Evolutionary conservation across 2,888 invertebrate genomes (phyloP).

Genomic region (Leucophora obtusa): DNA sequence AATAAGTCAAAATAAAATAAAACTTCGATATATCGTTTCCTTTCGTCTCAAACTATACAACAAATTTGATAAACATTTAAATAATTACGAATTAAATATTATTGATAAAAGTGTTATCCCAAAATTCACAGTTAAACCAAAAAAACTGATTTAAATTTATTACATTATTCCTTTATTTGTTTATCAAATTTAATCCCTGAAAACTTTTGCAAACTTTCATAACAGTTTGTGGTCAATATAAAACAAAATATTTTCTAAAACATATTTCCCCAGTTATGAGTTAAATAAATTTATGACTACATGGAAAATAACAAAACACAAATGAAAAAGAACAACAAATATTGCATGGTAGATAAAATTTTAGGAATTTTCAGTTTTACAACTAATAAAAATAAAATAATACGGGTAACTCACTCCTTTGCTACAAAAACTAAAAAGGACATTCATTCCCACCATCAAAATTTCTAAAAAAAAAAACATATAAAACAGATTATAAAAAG

Average conservation of each 20-base stretch:
- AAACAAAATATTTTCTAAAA: conserved; percentile 39
- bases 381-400: conserved; percentile 49
- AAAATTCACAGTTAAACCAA: too few species aligned
- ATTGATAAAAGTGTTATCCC: too few species aligned
- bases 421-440: conserved; percentile 22
- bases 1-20: too few species aligned
- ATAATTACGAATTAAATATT: too few species aligned
- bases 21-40: too few species aligned
- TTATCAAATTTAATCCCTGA: not conserved
- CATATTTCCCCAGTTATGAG: conserved; percentile 54
- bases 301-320: conserved; percentile 12
- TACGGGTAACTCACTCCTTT: not conserved
- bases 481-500: conserved; percentile 63
- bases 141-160: too few species aligned
- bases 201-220: conserved; percentile 19
- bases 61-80: too few species aligned
- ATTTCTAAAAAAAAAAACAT: conserved; percentile 48
- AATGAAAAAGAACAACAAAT: conserved; percentile 32
- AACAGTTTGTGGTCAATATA: conserved; percentile 57
- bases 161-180: not conserved
- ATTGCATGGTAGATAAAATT: conserved; percentile 57
- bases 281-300: conserved; percentile 57
- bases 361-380: conserved; percentile 55
- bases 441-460: conserved; percentile 34
- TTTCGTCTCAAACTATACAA: too few species aligned